Conservation (phyloP, 1,140 invertebrate species). For the Orchestia grillus region DNA sequence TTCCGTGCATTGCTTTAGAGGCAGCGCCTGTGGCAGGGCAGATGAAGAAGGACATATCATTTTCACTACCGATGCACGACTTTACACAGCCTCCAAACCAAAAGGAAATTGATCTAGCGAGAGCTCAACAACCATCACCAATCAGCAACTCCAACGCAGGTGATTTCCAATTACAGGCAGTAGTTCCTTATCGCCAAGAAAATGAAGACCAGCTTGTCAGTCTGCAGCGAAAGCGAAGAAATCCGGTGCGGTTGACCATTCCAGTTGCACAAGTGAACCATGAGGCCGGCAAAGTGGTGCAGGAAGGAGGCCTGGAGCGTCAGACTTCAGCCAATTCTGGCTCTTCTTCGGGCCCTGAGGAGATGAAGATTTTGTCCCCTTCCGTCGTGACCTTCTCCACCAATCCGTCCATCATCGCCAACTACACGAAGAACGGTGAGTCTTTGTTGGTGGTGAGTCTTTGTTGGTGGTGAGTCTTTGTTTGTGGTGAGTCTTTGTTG, state of each 20-base stretch:
- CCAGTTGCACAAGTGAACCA: neutral
- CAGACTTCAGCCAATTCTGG: neutral
- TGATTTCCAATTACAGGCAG: neutral
- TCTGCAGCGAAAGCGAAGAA: conserved; percentile 3
- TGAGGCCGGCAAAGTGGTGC: neutral
- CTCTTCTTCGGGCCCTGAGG: neutral
- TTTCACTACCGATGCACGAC: neutral
- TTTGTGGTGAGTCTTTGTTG: neutral
- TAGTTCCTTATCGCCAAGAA: neutral
- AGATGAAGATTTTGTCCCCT: conserved; percentile 6
- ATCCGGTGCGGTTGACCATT: neutral
- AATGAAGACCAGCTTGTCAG: neutral
- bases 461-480: neutral
- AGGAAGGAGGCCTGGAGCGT: neutral
- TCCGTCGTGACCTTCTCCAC: conserved; percentile 5
- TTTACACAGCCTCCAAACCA: neutral
- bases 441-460: neutral
- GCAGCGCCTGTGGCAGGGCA: neutral
- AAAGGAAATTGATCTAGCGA: neutral
- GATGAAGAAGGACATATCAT: conserved; percentile 37
- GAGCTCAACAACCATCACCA: neutral
- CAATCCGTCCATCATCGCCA: neutral
- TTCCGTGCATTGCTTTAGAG: neutral
- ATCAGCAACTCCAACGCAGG: neutral
- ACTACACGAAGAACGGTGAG: neutral